Evolutionary conservation across 1,140 invertebrate species (phyloP), one percentile per base, ranked within the genome.

Genomic region (Drosophila prosaltans): DNA sequence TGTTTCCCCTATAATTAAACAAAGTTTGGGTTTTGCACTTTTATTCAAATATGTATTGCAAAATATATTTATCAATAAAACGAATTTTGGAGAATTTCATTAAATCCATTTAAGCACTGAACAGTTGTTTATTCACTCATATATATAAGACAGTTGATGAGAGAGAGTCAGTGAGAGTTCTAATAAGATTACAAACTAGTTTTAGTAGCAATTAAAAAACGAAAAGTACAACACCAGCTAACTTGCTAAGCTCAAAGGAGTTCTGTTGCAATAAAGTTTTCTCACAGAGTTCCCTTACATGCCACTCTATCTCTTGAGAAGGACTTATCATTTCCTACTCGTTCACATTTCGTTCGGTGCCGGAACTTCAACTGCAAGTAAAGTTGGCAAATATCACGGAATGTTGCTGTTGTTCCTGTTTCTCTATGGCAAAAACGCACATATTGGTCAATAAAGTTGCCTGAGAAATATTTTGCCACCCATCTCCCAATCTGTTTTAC

Each of bases 361-460:
- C 21, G 40, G 24, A 62, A 62, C 60, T 62, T 62, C 36, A 5
- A 41, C 41, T 60, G 32, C 16, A 16, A 59, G 57, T 59, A 64
- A 74, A 77, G 61, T 77, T 77, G 63, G 61, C 45, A 51, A 51
- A 51, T 51, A 51, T 51, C 16, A 58, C 30, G 8, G 55, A 36
- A 32, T 21, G 26, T 21, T 58, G 55, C 9, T 51, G 30, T 9
- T 58, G 45, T 48, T 48, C 7, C 55, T 39, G 32, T 41, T 26
- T 11, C 11, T 65, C 48, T 61, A 54, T 74, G 45, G 45, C 74
- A 69, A 69, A 62, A 69, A 74, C 75, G 28, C 82, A 62, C 80
- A 72, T 77, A 86, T 88, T 88, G 82, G 76, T 79, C 80, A 83
- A 86, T 88, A 86, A 86, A 86, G 83, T 81, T 67, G 70, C 75